Evolutionary conservation across 2,113 vertebrate species (phyloP).

Genomic region (Apteryx mantelli): DNA sequence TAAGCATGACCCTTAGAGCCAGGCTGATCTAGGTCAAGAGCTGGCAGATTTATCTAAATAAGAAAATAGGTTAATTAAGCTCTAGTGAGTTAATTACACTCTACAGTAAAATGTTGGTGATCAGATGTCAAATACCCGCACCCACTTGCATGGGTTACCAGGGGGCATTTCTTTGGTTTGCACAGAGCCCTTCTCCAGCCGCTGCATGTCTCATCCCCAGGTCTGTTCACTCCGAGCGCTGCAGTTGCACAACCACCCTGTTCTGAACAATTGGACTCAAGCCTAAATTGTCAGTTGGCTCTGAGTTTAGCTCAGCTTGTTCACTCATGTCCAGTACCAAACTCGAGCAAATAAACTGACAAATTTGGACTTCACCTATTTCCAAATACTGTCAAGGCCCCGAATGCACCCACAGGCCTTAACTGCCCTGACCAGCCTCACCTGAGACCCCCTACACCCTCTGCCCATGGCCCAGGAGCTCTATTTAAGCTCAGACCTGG

Average conservation of each 20-base stretch:
- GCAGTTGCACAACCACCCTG: background rate
- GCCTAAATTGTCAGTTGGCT: background rate
- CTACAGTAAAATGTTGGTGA: rapidly evolving
- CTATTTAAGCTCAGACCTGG: background rate
- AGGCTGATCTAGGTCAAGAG: background rate
- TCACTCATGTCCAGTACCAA: conserved; percentile 3
- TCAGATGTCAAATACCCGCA: rapidly evolving
- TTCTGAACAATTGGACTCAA: background rate
- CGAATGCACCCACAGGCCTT: background rate
- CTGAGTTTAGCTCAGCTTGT: background rate
- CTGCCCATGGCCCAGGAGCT: background rate
- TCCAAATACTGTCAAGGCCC: background rate
- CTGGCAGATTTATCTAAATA: background rate
- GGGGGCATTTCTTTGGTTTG: background rate
- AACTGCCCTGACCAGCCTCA: background rate
- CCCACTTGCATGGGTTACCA: rapidly evolving
- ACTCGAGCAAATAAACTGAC: background rate
- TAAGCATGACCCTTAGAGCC: background rate
- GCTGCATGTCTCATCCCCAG: rapidly evolving
- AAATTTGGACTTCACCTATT: background rate
- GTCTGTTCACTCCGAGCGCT: rapidly evolving
- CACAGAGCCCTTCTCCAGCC: background rate
- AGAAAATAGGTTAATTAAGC: background rate
- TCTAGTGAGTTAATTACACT: background rate
- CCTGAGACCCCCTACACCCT: background rate